A percentile compares a stretch with the other conserved stretches of the same genome.
Conservation (phyloP, 1,140 invertebrate genomes). For the Acromyrmex heyeri region DNA sequence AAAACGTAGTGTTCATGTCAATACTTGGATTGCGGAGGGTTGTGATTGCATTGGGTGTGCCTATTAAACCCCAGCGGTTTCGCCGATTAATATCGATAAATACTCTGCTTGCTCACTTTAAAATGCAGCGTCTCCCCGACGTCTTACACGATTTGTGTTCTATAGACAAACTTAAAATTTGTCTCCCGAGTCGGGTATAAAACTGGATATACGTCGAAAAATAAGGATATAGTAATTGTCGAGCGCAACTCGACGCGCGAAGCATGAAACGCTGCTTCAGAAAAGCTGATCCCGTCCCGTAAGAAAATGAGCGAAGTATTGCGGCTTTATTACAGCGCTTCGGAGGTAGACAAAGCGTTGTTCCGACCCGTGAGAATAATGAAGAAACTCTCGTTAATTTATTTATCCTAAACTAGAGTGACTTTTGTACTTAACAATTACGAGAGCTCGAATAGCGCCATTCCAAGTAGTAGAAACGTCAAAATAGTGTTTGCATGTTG, state of each 20-base stretch:
- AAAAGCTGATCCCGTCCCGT: constrained; percentile 33
- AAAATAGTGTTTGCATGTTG: constrained; percentile 45
- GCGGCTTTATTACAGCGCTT: constrained; percentile 39
- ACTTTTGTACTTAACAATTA: constrained; percentile 60
- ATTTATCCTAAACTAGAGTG: constrained; percentile 45
- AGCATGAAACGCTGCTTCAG: neutral
- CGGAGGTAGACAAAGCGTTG: constrained; percentile 60
- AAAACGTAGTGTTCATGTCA: neutral
- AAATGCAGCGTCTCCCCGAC: neutral
- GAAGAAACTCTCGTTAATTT: constrained; percentile 18
- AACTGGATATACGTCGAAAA: constrained; percentile 22
- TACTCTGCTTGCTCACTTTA: neutral
- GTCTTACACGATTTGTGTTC: constrained; percentile 23
- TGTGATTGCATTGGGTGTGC: constrained; percentile 21
- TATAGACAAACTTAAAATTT: constrained; percentile 14
- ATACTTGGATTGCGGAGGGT: constrained; percentile 11
- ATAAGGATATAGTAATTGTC: constrained; percentile 2
- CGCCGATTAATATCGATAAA: constrained; percentile 3
- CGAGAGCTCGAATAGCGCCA: constrained; percentile 56
- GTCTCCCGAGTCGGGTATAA: constrained; percentile 1
- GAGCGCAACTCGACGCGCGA: neutral
- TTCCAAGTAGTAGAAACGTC: constrained; percentile 40
- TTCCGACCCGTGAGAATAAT: constrained; percentile 28
- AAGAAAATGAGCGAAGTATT: constrained; percentile 43
- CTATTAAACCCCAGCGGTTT: neutral